Base-by-base conservation (phyloP, 2,113 vertebrate species). In the Marmota monax region DNA sequence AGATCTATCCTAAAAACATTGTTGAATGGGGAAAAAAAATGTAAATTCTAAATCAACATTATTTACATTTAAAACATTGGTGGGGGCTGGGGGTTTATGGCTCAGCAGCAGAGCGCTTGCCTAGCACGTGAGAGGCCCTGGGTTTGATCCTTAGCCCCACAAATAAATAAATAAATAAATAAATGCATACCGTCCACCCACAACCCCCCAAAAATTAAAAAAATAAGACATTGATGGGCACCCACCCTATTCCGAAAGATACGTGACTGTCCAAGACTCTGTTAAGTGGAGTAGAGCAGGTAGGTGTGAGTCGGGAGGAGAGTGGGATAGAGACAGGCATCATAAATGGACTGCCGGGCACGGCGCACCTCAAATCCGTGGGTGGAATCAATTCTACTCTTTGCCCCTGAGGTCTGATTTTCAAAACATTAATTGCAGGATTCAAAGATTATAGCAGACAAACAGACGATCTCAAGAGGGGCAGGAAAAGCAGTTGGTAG, bases 341-440 rank as follows among this genome's bases (percentile, higher is more conserved):
- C 42, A 45, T 1, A 20, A 37, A 7, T 0, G 27, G 25, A 34
- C 39, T 13, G 18, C 4, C 5, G 6, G 17, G 7, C 20, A 20
- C 0, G 0, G 48, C 17, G 53, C 4, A 2, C 51, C 11, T 39
- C 17, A 16, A 58, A 76, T 3, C 5, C 61, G 39, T 34, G 37
- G 32, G 6, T 5, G 51, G 3, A 32, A 56, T 7, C 20, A 48
- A 88, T 12, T 61, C 23, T 39, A 14, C 23, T 53, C 51, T 69
- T 88, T 22, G 45, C 20, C 3, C 13, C 22, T 20, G 37, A 51
- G 11, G 34, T 88, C 20, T 73, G 51, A 25, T 27, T 77, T 79
- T 53, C 8, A 77, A 88, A 88, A 67, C 53, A 17, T 73, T 16
- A 80, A 32, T 25, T 65, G 45, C n/a, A 56, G n/a, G 73, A 14